Evolutionary conservation across 2,888 invertebrate species (phyloP), one percentile per base, ranked within the genome.

Genomic region (Busseola fusca): DNA sequence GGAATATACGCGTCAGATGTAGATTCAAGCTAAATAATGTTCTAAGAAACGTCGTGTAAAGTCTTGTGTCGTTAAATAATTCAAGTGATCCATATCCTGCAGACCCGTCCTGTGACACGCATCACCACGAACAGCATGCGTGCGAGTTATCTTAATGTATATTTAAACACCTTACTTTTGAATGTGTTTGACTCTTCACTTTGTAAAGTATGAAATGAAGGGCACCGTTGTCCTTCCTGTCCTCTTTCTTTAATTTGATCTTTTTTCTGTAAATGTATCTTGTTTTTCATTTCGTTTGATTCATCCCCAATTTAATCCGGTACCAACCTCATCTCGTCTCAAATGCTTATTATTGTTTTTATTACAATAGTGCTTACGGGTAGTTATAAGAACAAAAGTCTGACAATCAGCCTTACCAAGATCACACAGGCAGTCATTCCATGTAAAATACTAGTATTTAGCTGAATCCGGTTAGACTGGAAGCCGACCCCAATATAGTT

Each of bases 111-210:
- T 40, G 48, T 16, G 48, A 57, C 45, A 40, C 63, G 56, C 48
- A 34, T 50, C n/a, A 63, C 30, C 6, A 40, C 71, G n/a, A 45
- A 56, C 30, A 21, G 42, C 52, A 27, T 45, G 56, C 72, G 48
- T 72, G 64, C 45, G 18, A 45, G n/a, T n/a, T 70, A 40, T 70
- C 69, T 37, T 54, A 37, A 54, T 56, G 54, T 25, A 45, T 37
- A 54, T 70, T 70, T 70, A 27, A 71, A 45, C 69, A 69, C 25
- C 18, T 52, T 52, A 45, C 18, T 70, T 60, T 45, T 37, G 27
- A 50, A 27, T 50, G 7, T 14, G 18, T 12, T 52, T 5, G 10
- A n/a, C 18, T 37, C 30, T 3, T 40, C 27, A 30, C 5, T 48
- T 30, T 14, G 30, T 42, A 16, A 18, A 18, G 25, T 6, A 34